A percentile compares a stretch with the other conserved stretches of the same genome.
Conservation (phyloP, 2,113 vertebrate species). For the Leptobrachium ailaonicum region DNA sequence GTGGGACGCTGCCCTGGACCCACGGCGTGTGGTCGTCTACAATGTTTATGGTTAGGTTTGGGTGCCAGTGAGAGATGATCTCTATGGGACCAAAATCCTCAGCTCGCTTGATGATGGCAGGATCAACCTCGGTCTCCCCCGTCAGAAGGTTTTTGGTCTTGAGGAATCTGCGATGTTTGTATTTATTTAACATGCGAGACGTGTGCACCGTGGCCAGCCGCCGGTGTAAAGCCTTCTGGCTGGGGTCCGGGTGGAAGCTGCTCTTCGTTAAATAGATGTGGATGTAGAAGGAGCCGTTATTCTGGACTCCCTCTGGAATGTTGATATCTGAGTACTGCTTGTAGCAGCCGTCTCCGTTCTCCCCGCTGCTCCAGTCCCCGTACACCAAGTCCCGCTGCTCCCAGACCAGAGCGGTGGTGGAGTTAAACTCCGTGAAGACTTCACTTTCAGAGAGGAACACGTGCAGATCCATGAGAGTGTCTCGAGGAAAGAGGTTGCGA, state of each 20-base stretch:
- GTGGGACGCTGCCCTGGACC: conserved; percentile 92
- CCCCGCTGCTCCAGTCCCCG: conserved; percentile 88
- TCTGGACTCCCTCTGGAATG: conserved; percentile 80
- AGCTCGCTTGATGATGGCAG: conserved; percentile 93
- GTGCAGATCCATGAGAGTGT: conserved; percentile 91
- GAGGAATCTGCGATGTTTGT: conserved; percentile 85
- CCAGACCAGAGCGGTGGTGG: conserved; percentile 84
- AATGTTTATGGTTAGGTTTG: conserved; percentile 95
- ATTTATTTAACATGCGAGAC: conserved; percentile 92
- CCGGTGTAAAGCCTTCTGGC: conserved; percentile 86
- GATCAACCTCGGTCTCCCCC: conserved; percentile 90
- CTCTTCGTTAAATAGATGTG: conserved; percentile 94
- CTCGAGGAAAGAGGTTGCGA: conserved; percentile 92
- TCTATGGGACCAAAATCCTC: conserved; percentile 92
- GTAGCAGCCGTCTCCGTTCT: conserved; percentile 82
- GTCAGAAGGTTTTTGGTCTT: conserved; percentile 96
- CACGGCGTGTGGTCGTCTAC: conserved; percentile 96
- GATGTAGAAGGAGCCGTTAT: conserved; percentile 88
- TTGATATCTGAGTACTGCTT: conserved; percentile 80
- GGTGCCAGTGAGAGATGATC: conserved; percentile 95
- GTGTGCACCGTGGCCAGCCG: conserved; percentile 86
- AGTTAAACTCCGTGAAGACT: conserved; percentile 91
- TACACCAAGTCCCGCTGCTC: conserved; percentile 86
- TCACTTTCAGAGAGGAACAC: conserved; percentile 90
- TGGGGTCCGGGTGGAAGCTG: conserved; percentile 89